phyloP scores from a whole-genome alignment of 2,113 vertebrate genomes.

The Lichenostomus cassidix region DNA sequence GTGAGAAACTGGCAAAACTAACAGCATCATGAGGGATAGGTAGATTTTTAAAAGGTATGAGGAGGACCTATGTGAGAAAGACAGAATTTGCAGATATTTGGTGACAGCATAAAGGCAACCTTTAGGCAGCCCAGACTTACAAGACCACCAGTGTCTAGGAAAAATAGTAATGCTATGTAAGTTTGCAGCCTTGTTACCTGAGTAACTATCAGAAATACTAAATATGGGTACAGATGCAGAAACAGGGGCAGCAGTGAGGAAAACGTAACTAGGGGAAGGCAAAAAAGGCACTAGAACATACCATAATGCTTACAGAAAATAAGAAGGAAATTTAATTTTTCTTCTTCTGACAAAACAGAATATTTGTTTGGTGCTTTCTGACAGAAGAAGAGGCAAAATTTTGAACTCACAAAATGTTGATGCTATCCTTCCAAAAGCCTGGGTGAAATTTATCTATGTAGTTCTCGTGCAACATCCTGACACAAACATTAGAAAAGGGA shows the following conservation, averaged over 20 bases:
- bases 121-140: background rate
- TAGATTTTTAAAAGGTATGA: background rate
- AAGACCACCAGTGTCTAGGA: background rate
- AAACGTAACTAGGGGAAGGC: background rate
- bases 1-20: background rate
- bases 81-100: background rate
- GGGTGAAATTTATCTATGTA: background rate
- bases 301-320: background rate
- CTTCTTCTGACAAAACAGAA: background rate
- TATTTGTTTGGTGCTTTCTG: background rate
- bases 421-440: background rate
- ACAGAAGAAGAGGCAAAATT: background rate
- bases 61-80: background rate
- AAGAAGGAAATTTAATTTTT: background rate
- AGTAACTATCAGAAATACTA: background rate
- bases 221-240: background rate
- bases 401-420: background rate
- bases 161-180: background rate
- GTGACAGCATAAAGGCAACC: background rate
- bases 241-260: background rate
- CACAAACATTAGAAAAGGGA: background rate
- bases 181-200: background rate
- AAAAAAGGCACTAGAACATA: background rate
- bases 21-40: background rate
- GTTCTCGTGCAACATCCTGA: background rate